These are phyloP conservation scores for Spodoptera frugiperda DNA, from an alignment of 1,140 invertebrate genomes.

Conservation along the genomic window DNA sequence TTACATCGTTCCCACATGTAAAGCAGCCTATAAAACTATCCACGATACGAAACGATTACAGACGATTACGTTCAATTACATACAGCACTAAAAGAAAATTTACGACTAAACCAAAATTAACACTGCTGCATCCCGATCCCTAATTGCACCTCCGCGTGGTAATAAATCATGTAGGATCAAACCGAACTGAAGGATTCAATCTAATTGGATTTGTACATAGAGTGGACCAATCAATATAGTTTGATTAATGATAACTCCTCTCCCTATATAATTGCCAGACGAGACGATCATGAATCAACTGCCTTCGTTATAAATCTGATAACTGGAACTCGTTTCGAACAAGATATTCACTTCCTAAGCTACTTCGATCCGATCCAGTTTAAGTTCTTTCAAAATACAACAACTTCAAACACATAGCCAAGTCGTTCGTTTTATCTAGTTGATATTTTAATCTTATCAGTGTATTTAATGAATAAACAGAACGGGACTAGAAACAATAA, in stretches of 20 bases:
- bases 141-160: constrained; percentile 69
- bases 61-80: constrained; percentile 69
- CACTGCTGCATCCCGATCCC: constrained; percentile 63
- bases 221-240: constrained; percentile 81
- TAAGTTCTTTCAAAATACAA: constrained; percentile 50
- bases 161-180: constrained; percentile 76
- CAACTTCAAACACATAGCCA: constrained; percentile 34
- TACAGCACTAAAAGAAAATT: constrained; percentile 69
- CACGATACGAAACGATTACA: constrained; percentile 61
- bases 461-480: constrained; percentile 61
- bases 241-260: constrained; percentile 83
- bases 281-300: constrained; percentile 81
- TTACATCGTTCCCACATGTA: constrained; percentile 58
- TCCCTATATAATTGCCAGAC: constrained; percentile 78
- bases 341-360: constrained; percentile 65
- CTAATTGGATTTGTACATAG: constrained; percentile 82
- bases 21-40: constrained; percentile 63
- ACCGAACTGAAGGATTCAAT: constrained; percentile 78
- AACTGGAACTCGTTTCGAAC: constrained; percentile 75
- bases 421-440: constrained; percentile 50
- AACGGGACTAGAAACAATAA: constrained; percentile 57
- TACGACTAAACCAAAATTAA: constrained; percentile 80
- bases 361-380: constrained; percentile 51
- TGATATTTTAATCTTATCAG: constrained; percentile 67
- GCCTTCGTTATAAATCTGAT: constrained; percentile 81